Evolutionary conservation across 2,888 invertebrate genomes (phyloP).

Genomic region (Nomada fucata): DNA sequence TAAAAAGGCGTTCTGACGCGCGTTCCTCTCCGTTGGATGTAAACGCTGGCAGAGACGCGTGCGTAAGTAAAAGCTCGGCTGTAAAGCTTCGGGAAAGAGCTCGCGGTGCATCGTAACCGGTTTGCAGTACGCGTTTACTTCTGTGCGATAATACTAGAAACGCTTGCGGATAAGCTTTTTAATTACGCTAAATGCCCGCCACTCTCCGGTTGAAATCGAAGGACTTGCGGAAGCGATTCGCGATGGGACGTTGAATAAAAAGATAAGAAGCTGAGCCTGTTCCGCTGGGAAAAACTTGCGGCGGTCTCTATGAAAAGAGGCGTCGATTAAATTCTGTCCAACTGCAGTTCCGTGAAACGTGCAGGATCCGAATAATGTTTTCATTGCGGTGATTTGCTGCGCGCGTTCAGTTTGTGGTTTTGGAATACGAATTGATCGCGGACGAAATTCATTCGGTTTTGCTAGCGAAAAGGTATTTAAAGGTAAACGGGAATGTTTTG

Average conservation of each 20-base stretch:
- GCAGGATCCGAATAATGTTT: neutral
- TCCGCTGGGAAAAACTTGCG: neutral
- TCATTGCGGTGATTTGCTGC: neutral
- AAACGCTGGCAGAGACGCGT: constrained; percentile 10
- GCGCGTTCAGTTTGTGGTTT: neutral
- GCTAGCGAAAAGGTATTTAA: neutral
- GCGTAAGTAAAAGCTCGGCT: neutral
- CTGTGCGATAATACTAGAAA: constrained; percentile 29
- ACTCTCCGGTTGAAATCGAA: constrained; percentile 18
- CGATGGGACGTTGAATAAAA: constrained; percentile 25
- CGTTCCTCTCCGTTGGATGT: constrained; percentile 14
- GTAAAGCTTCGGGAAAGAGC: constrained; percentile 8
- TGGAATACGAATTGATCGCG: neutral
- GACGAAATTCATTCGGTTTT: neutral
- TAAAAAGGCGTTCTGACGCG: constrained; percentile 33
- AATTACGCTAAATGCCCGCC: constrained; percentile 42
- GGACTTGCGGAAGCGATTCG: constrained; percentile 10
- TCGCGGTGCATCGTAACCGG: constrained; percentile 7
- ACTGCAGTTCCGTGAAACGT: neutral
- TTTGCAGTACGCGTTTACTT: constrained; percentile 23
- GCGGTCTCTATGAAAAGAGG: constrained; percentile 10
- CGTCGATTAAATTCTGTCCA: neutral
- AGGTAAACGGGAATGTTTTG: neutral
- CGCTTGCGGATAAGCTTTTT: constrained; percentile 38
- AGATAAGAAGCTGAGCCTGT: constrained; percentile 20